phyloP scores from a whole-genome alignment of 2,113 vertebrate species.

The Spizaetus ornatus region DNA sequence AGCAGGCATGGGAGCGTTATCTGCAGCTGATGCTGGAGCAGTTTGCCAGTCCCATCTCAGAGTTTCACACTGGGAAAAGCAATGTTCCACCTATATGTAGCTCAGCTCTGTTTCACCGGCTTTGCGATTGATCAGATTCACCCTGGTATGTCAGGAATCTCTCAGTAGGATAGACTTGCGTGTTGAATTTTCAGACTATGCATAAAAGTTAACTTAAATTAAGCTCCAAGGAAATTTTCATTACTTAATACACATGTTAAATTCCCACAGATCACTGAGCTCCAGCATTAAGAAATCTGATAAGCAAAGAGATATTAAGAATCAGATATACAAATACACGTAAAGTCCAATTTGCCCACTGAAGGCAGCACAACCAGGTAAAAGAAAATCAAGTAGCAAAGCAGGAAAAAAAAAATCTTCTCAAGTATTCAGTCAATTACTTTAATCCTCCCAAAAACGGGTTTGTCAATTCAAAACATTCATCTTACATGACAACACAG shows the following conservation, averaged over 20 bases:
- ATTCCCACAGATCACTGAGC: not conserved
- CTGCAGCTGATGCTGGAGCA: not conserved
- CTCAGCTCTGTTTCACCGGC: not conserved
- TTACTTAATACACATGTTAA: slow-evolving; percentile 6
- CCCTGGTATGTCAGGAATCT: not conserved
- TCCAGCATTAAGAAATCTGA: not conserved
- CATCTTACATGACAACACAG: slow-evolving; percentile 30
- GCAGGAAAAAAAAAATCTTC: not conserved
- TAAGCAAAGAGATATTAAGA: slow-evolving; percentile 11
- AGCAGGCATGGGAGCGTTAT: not conserved
- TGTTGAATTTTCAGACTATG: not conserved
- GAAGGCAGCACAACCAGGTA: not conserved
- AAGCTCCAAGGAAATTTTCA: not conserved
- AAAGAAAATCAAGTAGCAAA: not conserved
- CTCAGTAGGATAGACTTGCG: accelerated
- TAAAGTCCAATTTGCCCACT: not conserved
- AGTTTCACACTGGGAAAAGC: not conserved
- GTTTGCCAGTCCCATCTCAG: not conserved
- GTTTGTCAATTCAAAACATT: slow-evolving; percentile 23
- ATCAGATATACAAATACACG: not conserved
- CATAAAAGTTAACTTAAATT: not conserved
- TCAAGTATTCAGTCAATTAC: slow-evolving; percentile 25
- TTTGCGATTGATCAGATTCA: not conserved
- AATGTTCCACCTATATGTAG: accelerated
- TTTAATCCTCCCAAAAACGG: not conserved